phyloP scores from a whole-genome alignment of 2,888 invertebrate genomes.

The Amblyteles armatorius region DNA sequence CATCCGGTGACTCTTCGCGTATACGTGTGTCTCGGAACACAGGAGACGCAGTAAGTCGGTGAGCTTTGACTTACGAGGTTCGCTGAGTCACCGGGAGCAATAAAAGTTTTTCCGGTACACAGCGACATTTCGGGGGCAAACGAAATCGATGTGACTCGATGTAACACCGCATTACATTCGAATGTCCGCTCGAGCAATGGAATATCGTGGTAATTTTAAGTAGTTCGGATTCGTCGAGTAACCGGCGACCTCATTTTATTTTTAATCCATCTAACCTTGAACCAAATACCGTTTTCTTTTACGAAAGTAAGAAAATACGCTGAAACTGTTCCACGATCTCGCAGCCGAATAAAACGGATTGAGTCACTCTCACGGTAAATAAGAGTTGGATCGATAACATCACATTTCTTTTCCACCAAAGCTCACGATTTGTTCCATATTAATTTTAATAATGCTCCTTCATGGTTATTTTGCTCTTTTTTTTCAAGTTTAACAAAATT shows the following conservation, averaged over 20 bases:
- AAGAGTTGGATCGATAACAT: background rate
- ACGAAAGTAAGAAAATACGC: constrained; percentile 15
- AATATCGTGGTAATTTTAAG: background rate
- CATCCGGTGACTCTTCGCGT: background rate
- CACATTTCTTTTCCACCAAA: background rate
- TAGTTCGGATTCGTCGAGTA: background rate
- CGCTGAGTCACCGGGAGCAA: constrained; percentile 17
- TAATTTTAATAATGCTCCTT: background rate
- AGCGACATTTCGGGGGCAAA: background rate
- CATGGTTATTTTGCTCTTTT: no score
- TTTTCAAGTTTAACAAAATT: no score
- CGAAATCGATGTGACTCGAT: background rate
- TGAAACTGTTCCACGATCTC: constrained; percentile 4
- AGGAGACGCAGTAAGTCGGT: background rate
- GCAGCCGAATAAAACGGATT: background rate
- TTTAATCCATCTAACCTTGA: constrained; percentile 41
- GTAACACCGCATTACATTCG: background rate
- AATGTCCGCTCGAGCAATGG: background rate
- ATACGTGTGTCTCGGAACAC: background rate
- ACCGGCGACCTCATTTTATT: constrained; percentile 34
- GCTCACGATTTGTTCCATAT: background rate
- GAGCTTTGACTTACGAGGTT: background rate
- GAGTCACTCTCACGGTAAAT: constrained; percentile 1
- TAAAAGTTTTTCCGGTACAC: background rate
- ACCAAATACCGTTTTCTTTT: constrained; percentile 36